Evolutionary conservation across 1,140 invertebrate genomes (phyloP), one percentile per base, ranked within the genome.

Genomic region (Dolichoris vasculosae): DNA sequence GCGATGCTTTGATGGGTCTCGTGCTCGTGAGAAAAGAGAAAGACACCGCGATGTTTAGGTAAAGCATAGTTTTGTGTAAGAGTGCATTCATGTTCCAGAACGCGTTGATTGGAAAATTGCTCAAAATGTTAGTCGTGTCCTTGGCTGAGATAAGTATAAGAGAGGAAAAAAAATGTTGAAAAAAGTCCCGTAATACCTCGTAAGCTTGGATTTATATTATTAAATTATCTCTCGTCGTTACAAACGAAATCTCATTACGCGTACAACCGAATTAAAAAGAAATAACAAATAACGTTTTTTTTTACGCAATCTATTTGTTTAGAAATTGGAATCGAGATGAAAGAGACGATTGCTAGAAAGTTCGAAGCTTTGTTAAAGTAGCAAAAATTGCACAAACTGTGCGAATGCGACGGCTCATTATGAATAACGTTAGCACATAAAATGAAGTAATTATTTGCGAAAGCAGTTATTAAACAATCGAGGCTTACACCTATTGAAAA

Each of bases 41-140:
- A 59, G 23, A 59, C 23, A 26, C 4, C 23, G 23, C 55, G 55
- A 59, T 59, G 55, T 4, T 51, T 26, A 26, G 3, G 23, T 26
- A 59, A 59, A 26, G 6, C 13, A 59, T 4, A 59, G 23, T 59
- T 59, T 26, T 59, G 23, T 59, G 20, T 59, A 59, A 69, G 30
- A 35, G 64, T 3, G 67, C 48, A 59, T 59, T 59, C 80, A 40
- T 8, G 46, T 55, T 71, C 80, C 67, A 55, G 43, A 82, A 82
- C 46, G 83, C 75, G 43, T 11, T 69, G 75, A 84, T 84, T 78
- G 83, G 75, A 84, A 78, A 84, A 78, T 84, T 69, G 3, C 6
- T 26, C 26, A 59, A 59, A 59, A 26, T 59, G 0, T 59, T 26
- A 13, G 9, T 40, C 26, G 48, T 71, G 30, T 75, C 48, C 48